These are phyloP conservation scores for Neodiprion virginianus DNA, from an alignment of 1,140 invertebrate genomes.

Conservation along the genomic window DNA sequence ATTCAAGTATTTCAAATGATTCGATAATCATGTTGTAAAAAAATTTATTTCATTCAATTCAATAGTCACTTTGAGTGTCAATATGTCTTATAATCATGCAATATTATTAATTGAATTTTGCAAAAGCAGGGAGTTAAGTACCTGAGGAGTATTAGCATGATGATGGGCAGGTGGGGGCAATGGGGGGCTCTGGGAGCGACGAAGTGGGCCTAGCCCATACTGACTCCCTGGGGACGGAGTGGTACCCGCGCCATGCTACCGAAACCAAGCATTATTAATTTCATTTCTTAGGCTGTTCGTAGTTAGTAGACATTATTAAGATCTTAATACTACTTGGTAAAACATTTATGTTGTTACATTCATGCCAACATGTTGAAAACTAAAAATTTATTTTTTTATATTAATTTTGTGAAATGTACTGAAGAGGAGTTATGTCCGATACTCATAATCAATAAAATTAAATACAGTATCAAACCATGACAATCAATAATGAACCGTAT, in stretches of 20 bases:
- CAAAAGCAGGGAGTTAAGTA: conserved; percentile 49
- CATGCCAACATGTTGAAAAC: too few species aligned
- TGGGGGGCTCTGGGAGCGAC: conserved; percentile 68
- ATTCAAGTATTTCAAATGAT: too few species aligned
- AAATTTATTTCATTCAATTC: background rate
- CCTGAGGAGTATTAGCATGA: conserved; percentile 81
- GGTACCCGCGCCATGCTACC: conserved; percentile 56
- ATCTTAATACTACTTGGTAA: background rate
- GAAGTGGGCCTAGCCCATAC: conserved; percentile 55
- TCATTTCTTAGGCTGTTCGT: background rate
- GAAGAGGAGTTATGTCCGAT: too few species aligned
- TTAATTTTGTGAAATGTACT: too few species aligned
- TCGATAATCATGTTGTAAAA: background rate
- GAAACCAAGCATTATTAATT: conserved; percentile 50
- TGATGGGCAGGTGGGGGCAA: conserved; percentile 78
- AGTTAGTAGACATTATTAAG: conserved; percentile 1
- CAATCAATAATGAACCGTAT: too few species aligned
- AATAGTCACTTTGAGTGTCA: background rate
- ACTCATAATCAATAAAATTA: too few species aligned
- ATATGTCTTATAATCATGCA: background rate
- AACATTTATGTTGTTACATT: too few species aligned
- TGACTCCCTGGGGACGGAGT: conserved; percentile 55
- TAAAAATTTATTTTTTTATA: too few species aligned
- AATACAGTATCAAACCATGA: too few species aligned
- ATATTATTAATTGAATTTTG: background rate